Base-by-base conservation (phyloP, 2,113 vertebrate genomes). In the Chrysochloris asiatica region DNA sequence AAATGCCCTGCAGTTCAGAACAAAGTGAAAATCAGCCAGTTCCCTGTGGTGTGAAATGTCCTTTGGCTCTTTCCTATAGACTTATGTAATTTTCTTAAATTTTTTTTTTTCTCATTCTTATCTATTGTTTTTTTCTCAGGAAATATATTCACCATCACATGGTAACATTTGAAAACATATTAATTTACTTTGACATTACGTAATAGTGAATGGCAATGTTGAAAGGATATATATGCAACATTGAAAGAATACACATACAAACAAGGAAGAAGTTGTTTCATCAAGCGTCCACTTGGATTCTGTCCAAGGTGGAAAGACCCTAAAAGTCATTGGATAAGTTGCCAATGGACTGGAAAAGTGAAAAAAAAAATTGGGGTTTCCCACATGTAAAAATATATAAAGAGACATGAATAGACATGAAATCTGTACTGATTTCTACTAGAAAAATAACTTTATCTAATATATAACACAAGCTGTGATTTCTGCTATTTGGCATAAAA, bases 241-340 rank as follows among this genome's bases (percentile, higher is more conserved):
- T 4, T 54, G 69, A 82, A 45, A 78, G 41, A 41, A 77, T 22
- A 30, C 9, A 47, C 14, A 50, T 6, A 1, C 21, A 77, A 78
- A 43, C 30, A 71, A 52, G 36, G 9, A 87, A 6, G 36, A n/a
- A 67, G 69, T 69, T 63, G 28, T 45, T 88, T 81, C 41, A 78
- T 56, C 86, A 59, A 45, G 47, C 56, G 33, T 83, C 26, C 30
- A 13, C 48, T n/a, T 83, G 81, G 52, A 75, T 38, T 91, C 84
- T 79, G 76, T 24, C 76, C 88, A 78, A 61, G 91, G n/a, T 47
- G 52, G 88, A 94, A 89, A 94, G 69, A 26, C 88, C 81, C 80
- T 95, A 84, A 93, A 86, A 89, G 72, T 63, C 67, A 63, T 24
- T 83, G 26, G 36, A 22, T 65, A 78, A 28, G 19, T 50, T 69